Evolutionary conservation across 2,888 invertebrate genomes (phyloP), one percentile per base, ranked within the genome.

Genomic region (Drosophila melanosoma): DNA sequence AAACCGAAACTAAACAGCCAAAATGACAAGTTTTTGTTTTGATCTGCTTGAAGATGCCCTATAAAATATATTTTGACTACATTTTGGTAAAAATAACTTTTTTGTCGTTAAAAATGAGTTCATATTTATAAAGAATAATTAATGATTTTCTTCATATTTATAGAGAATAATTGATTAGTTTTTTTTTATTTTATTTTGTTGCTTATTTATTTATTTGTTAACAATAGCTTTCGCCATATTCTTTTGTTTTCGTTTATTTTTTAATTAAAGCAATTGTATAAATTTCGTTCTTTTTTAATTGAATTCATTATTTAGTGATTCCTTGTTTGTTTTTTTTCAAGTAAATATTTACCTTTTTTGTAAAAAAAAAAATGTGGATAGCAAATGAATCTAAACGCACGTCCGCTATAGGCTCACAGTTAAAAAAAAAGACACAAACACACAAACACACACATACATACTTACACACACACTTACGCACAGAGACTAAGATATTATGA

Each of bases 1-100:
- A 29, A 29, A 72, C 72, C 68, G 70, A 79, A 63, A 61, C 56
- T 36, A 68, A 69, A 36, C 36, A 52, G 52, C n/a, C 17, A 59
- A 64, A 33, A 32, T 1, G 0, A 7, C 12, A 20, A 15, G 3
- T 0, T 12, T 2, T 1, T 36, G 15, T n/a, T 20, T 4, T 5
- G 23, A 38, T 10, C 33, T 54, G 45, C 61, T 53, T 3, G 10
- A 1, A 5, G 7, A 74, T 60, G 52, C 59, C 59, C 74, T 69
- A 11, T 3, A 5, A 17, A 38, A 36, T 38, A 54, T 17, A 54
- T 17, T 26, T 2, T 1, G 0, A 12, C 0, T 1, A 20, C 11
- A 42, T 20, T 42, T 20, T 42, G 3, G 12, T 3, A 12, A 7
- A 12, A 3, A 2, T 42, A 20, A 20, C 3, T 6, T 0, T 20